phyloP scores from a whole-genome alignment of 2,888 invertebrate genomes.

The Acronicta aceris region DNA sequence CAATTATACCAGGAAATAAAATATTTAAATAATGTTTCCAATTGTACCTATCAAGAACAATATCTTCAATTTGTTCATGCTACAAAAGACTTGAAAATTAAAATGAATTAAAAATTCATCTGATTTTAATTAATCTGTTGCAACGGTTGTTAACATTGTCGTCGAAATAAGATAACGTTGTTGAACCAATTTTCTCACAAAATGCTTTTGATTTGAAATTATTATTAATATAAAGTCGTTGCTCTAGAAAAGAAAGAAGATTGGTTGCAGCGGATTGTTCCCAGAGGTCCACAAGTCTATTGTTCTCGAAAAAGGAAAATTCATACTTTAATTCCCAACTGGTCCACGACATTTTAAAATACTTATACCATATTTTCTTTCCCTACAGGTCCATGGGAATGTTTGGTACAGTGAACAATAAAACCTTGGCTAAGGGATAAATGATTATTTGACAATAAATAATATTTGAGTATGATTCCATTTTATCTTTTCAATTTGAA shows the following conservation, averaged over 20 bases:
- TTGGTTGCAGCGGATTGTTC: too few species aligned
- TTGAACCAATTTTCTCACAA: slow-evolving; percentile 21
- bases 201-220: slow-evolving; percentile 12
- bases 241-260: neutral
- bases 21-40: slow-evolving; percentile 20
- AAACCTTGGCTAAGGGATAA: too few species aligned
- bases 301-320: too few species aligned
- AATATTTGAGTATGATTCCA: too few species aligned
- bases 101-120: slow-evolving; percentile 37
- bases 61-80: slow-evolving; percentile 67
- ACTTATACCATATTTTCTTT: too few species aligned
- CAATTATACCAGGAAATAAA: slow-evolving; percentile 13
- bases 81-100: slow-evolving; percentile 26
- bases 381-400: too few species aligned
- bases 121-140: slow-evolving; percentile 47
- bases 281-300: too few species aligned
- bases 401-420: too few species aligned
- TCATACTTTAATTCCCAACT: too few species aligned
- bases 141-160: slow-evolving; percentile 52
- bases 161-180: slow-evolving; percentile 48
- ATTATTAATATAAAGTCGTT: neutral
- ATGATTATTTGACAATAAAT: too few species aligned
- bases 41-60: slow-evolving; percentile 62
- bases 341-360: too few species aligned
- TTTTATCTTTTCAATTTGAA: too few species aligned